Evolutionary conservation across 2,113 vertebrate species (phyloP), one percentile per base, ranked within the genome.

Genomic region (Chionis minor): DNA sequence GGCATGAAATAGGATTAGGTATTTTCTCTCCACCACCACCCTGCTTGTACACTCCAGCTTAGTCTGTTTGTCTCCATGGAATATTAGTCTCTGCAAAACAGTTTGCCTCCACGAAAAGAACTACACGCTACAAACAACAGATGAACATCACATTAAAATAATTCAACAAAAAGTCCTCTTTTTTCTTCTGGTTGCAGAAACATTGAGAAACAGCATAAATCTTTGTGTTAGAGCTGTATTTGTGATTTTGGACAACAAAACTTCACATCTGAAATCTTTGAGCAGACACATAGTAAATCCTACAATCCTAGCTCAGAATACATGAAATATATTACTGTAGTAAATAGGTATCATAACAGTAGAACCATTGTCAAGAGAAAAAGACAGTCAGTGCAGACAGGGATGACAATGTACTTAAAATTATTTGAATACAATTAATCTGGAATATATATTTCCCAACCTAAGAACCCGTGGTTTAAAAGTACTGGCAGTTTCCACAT

Each of bases 1-100:
- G 23, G 63, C 63, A 91, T 94, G 67, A 95, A 90, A 94, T 27
- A 90, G 51, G 85, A 94, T 93, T 90, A 77, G 28, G 14, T 19
- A 2, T 83, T 92, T 81, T 63, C 40, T 85, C 49, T 79, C 81
- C n/a, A 73, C 21, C 40, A 62, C 26, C 42, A 67, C 55, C n/a
- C 24, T 28, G 42, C 18, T 54, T 91, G 61, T 5, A 1, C 24
- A 85, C 12, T 85, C 21, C 26, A 28, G 16, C 6, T 86, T 20
- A 86, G 33, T 27, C 21, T 70, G 4, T 42, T 86, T 66, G 30
- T 69, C 17, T 27, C 21, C 2, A 1, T 23, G 42, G 38, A 77
- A 14, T 70, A 42, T n/a, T 62, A 71, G 26, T 63, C 80, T 74
- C 80, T 84, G 20, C 52, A 73, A 9, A 81, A 40, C 13, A 88